Evolutionary conservation across 92 coral and sea anemone genomes (phyloP), one percentile per base, ranked within the genome.

Genomic region (Porites cylindrica): DNA sequence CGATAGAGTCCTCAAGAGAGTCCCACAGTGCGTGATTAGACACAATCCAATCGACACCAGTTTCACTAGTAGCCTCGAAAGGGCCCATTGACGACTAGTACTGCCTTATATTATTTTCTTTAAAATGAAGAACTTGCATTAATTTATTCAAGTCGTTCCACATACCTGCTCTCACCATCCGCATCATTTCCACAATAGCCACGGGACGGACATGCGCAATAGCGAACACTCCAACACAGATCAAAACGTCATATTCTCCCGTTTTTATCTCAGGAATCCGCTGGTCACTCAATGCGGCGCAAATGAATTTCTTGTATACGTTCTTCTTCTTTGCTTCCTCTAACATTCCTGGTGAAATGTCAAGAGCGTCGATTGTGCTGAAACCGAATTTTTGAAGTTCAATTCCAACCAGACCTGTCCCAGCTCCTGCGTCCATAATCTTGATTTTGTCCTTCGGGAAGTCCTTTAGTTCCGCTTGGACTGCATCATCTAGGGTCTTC

Each of bases 271-370:
- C 74, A 6, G 51, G 75, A 61, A 19, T 56, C 59, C 13, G 51
- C n/a, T 80, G 72, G 20, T 19, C 84, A 9, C 23, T n/a, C 24
- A 80, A 51, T 19, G 54, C 50, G 7, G 67, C 84, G 32, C 84
- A 80, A 23, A 80, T 80, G 54, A 61, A 60, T 61, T 81, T 81
- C 58, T 66, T 29, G 76, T 81, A 66, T 6, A 80, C 52, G 54
- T 65, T 80, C 21, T 80, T 80, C 61, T 65, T 58, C 51, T 54
- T 80, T 20, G 85, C 85, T 8, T 58, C 60, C 8, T 81, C 60
- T 29, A 81, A 71, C 85, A 81, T 81, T 67, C 51, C 75, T n/a
- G 64, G 75, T 16, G 85, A 81, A 73, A 68, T 68, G 38, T 81
- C 85, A 6, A 81, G 85, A 2, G 85, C 85, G 68, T 65, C 76